Evolutionary conservation across 2,888 invertebrate genomes (phyloP), one percentile per base, ranked within the genome.

Genomic region (Nephrotoma guestfalica): DNA sequence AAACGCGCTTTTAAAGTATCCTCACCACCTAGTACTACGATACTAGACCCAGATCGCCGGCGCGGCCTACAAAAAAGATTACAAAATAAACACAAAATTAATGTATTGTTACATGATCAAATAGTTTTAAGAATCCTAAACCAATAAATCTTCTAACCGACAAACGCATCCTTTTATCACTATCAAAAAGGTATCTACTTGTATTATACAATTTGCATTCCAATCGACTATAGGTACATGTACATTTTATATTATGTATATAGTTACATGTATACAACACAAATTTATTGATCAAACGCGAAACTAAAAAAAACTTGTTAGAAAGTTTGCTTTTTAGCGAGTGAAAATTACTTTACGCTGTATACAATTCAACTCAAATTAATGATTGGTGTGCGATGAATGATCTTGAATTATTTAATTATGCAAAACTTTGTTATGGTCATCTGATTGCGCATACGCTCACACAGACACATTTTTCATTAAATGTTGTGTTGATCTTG

Each of bases 11-110:
- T 92, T 87, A 91, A 88, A 83, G 88, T 93, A 90, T 93, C 94
- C 88, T 95, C 95, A 83, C 94, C 95, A 91, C 95, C 96, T 90
- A 96, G 93, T 91, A 96, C 96, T 90, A 96, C 95, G 91, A 96
- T 95, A 91, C 96, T 96, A 92, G 95, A 95, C 89, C 95, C 95
- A 88, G 95, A 96, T 89, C 96, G 94, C 89, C 96, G 94, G 89
- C 96, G 94, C 88, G 96, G 95, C 95, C 96, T 97, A 93, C 41
- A 94, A 94, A 87, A 87, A 88, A 87, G 30, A 30, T 2, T 2
- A 30, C 30, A 30, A 30, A 30, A 30, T 30, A 30, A 30, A 30
- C 30, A 30, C 30, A 86, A 84, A 86, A 84, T 84, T 51, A 15
- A 5, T 51, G 15, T 9, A 43, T 43, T 43, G 11, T 43, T 86